Base-by-base conservation (phyloP, 2,888 invertebrate species). In the Patella caerulea region DNA sequence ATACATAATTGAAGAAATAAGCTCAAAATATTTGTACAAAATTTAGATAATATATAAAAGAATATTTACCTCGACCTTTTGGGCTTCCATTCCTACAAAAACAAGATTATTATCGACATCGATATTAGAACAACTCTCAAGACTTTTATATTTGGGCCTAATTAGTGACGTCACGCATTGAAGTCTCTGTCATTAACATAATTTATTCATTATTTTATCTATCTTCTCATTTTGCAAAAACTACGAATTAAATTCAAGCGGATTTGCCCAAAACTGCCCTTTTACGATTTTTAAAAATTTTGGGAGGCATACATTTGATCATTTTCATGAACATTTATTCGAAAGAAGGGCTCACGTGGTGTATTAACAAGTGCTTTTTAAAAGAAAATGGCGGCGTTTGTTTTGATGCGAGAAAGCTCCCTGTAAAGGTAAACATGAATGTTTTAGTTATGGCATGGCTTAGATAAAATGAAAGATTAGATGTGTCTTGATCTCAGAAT, bases 111-210 rank as follows among this genome's bases (percentile, higher is more conserved):
- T 85, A 83, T 76, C 79, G 79, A 75, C 75, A 84, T 81, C 79
- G 65, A 78, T 74, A 73, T 80, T 78, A 80, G 81, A 83, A 78
- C 81, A 84, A 84, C 82, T 82, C 83, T 81, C 81, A 52, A 71
- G 72, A 80, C 65, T 85, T 84, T 88, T 89, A 88, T 89, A 88
- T 87, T 89, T 88, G 87, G 88, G 86, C 86, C 87, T 89, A 89
- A 89, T 89, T 89, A 89, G 86, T 90, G 89, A 90, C 89, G 89
- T 88, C 89, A 89, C 88, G 79, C 74, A 77, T 79, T 81, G 82
- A 81, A 84, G 85, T 84, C 83, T 81, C 82, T 78, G 84, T 88
- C 85, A 89, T 89, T 89, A 88, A 83, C 89, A 89, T 89, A 89
- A 88, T 88, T 84, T 82, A 85, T 85, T 85, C 84, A 81, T 76